Evolutionary conservation across 2,113 vertebrate genomes (phyloP).

Genomic region (Chaetorhynchus papuensis): DNA sequence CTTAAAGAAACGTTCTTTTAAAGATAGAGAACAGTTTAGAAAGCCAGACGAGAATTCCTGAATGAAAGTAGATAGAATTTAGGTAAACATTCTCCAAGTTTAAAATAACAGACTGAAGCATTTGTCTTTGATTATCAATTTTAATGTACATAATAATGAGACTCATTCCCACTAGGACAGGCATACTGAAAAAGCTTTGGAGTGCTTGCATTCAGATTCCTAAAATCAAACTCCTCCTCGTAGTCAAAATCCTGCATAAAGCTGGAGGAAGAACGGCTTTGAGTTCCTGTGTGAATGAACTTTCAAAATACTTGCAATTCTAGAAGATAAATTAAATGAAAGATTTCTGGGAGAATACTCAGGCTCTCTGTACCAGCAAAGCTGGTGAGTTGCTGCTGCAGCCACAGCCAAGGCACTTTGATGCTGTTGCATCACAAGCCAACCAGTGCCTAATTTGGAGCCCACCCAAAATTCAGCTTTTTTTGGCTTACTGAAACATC

Average conservation of each 20-base stretch:
- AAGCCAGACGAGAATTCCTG: slow-evolving; percentile 3
- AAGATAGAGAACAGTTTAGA: not conserved
- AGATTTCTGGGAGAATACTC: not conserved
- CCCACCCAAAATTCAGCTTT: not conserved
- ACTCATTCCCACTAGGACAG: not conserved
- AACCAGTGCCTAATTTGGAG: not conserved
- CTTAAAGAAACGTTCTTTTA: not conserved
- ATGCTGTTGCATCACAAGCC: not conserved
- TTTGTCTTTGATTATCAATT: slow-evolving; percentile 30
- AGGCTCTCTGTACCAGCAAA: not conserved
- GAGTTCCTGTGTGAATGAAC: not conserved
- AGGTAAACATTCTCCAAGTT: slow-evolving; percentile 12
- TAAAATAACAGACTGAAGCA: not conserved
- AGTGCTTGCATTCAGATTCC: not conserved
- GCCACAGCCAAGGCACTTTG: not conserved
- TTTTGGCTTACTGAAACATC: not conserved
- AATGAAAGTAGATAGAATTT: not conserved
- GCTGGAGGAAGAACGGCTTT: not conserved
- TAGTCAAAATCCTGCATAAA: not conserved
- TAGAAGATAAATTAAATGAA: not conserved
- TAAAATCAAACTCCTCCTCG: not conserved
- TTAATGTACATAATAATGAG: slow-evolving; percentile 6
- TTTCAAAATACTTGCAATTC: not conserved
- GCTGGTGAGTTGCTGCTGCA: not conserved
- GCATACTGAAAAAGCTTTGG: not conserved